Conservation (phyloP, 1,140 invertebrate species). For the Atta cephalotes region DNA sequence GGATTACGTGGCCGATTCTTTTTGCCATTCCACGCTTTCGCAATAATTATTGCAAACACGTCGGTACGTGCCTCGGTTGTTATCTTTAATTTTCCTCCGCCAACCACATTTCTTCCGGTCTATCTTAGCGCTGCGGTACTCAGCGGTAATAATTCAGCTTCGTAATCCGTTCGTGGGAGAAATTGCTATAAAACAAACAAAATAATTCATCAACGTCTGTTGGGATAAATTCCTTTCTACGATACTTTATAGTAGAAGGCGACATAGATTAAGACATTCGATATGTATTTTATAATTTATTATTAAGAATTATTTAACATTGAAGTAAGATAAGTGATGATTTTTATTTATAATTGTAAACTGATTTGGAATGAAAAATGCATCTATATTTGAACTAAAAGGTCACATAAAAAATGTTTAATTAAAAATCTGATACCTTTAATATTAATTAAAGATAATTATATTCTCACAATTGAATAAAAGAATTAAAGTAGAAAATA, state of each 20-base stretch:
- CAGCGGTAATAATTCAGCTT: conserved; percentile 64
- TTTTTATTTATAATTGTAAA: background rate
- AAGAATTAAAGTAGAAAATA: background rate
- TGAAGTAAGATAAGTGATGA: background rate
- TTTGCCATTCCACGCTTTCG: conserved; percentile 4
- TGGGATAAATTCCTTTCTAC: conserved; percentile 33
- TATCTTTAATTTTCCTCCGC: conserved; percentile 55
- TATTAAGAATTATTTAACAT: conserved; percentile 11
- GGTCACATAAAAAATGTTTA: background rate
- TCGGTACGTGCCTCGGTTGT: conserved; percentile 43
- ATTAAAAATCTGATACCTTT: background rate
- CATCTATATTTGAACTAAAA: background rate
- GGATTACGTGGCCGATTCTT: conserved; percentile 32
- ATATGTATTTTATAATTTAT: conserved; percentile 40
- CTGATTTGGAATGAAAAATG: background rate
- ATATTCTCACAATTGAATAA: background rate
- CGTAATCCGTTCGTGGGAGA: conserved; percentile 27
- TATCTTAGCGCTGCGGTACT: conserved; percentile 35
- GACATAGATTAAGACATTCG: conserved; percentile 38
- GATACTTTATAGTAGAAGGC: conserved; percentile 33
- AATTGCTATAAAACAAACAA: conserved; percentile 64
- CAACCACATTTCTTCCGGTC: conserved; percentile 48
- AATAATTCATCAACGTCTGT: conserved; percentile 50
- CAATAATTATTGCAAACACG: conserved; percentile 54
- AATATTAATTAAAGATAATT: background rate